Conservation (phyloP, 2,888 invertebrate genomes). For the Stenurella melanura region DNA sequence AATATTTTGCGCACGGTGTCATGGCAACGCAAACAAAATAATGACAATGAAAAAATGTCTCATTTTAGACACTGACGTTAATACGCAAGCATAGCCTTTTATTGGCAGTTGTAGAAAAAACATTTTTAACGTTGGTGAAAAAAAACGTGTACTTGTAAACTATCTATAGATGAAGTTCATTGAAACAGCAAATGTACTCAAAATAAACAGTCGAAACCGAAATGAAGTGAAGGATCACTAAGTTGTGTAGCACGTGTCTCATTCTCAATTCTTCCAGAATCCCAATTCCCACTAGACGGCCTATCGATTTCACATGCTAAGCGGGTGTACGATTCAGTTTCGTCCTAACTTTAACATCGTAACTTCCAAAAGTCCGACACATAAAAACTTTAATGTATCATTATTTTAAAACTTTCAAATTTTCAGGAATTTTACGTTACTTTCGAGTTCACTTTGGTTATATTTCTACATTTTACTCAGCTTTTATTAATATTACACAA, state of each 20-base stretch:
- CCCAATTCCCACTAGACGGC: conserved; percentile 25
- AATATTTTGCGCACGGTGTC: no score
- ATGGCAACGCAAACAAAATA: no score
- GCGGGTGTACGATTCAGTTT: conserved; percentile 39
- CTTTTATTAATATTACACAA: conserved; percentile 41
- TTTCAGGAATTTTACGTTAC: conserved; percentile 38
- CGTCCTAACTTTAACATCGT: conserved; percentile 38
- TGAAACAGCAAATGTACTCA: conserved; percentile 1
- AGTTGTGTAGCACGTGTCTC: conserved; percentile 36
- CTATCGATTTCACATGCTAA: conserved; percentile 42
- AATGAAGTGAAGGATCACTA: conserved; percentile 36
- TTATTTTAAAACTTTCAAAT: conserved; percentile 40
- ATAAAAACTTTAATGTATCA: conserved; percentile 41
- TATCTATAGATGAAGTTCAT: neutral
- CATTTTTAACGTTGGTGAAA: no score
- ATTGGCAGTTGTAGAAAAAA: no score
- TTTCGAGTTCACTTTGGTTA: conserved; percentile 38
- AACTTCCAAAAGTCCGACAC: conserved; percentile 38
- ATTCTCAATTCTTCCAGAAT: conserved; percentile 39
- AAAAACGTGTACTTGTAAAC: neutral
- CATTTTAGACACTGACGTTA: no score
- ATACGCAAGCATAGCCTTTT: no score
- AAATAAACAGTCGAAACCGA: conserved; percentile 29
- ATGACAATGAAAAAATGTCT: no score
- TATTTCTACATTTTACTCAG: conserved; percentile 37